Conservation (phyloP, 2,888 invertebrate genomes). For the Drosophila anceps region DNA sequence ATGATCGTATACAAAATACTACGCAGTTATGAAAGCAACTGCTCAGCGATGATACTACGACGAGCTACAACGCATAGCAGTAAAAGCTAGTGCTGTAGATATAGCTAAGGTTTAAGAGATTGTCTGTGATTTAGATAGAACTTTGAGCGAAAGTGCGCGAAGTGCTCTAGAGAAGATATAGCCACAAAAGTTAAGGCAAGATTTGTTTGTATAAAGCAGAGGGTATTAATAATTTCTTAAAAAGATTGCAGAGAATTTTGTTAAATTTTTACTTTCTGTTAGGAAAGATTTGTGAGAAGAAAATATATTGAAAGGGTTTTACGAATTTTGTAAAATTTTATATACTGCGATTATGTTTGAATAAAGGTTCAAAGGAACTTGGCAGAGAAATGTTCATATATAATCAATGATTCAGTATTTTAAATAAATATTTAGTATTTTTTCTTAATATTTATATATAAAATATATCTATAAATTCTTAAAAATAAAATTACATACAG, state of each 20-base stretch:
- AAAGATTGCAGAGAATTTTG: neutral
- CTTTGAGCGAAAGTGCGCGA: neutral
- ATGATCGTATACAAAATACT: conserved; percentile 48
- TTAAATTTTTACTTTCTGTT: neutral
- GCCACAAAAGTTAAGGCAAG: neutral
- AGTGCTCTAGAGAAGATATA: neutral
- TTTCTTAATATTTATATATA: no score
- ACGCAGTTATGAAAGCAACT: conserved; percentile 63
- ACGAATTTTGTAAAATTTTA: neutral
- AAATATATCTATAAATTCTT: no score
- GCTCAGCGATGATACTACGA: conserved; percentile 14
- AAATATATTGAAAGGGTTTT: neutral
- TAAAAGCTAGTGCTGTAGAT: conserved; percentile 25
- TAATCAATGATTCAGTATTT: no score
- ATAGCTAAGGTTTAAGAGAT: conserved; percentile 11
- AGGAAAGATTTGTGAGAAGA: neutral
- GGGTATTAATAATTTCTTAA: neutral
- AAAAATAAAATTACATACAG: no score
- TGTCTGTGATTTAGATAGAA: neutral
- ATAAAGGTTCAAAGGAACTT: neutral
- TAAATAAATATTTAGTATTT: no score
- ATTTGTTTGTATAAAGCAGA: neutral
- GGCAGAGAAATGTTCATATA: no score
- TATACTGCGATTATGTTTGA: neutral
- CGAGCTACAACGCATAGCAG: neutral